Evolutionary conservation across 1,140 invertebrate genomes (phyloP), one percentile per base, ranked within the genome.

Genomic region (Campoletis sonorensis): DNA sequence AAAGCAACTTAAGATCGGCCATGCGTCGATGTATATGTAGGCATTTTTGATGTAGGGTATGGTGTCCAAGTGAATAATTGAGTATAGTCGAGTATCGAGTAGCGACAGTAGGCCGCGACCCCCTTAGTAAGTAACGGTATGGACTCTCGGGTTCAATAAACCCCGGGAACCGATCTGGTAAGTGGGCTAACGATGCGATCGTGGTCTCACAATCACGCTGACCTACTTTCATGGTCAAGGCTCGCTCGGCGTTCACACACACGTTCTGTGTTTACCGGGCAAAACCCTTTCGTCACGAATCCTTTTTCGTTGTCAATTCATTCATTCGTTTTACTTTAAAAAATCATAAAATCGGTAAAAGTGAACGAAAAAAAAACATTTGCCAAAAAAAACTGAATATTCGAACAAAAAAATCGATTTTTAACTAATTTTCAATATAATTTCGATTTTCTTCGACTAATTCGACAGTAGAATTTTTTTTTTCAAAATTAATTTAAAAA

Each of bases 111-210:
- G 84, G 84, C 81, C 84, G 49, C 70, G 82, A 83, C 84, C 82
- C 79, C 78, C 68, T 84, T 85, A 61, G 30, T 7, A 64, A 81
- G 33, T 85, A 85, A 85, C 84, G 84, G 84, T 83, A 78, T 51
- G 15, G 21, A 16, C 75, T 77, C 75, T 61, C 75, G 79, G 75
- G 84, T 85, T 85, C 84, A 85, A 85, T 79, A 83, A 81, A 84
- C 84, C 79, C n/a, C 71, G 72, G 30, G 33, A 51, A 75, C 71
- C 81, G 81, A 83, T 84, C 82, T 67, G 13, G 79, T 85, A 91
- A 91, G 90, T 91, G 88, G 90, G 90, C 88, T 91, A 91, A 89
- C 86, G 88, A 91, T 80, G 88, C 83, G 79, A 85, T 86, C 83
- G 85, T 70, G 89, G 89, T 88, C 88, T 90, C 88, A 88, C 40